phyloP scores from a whole-genome alignment of 2,113 vertebrate genomes.

The Rhynchopsitta pachyrhyncha region DNA sequence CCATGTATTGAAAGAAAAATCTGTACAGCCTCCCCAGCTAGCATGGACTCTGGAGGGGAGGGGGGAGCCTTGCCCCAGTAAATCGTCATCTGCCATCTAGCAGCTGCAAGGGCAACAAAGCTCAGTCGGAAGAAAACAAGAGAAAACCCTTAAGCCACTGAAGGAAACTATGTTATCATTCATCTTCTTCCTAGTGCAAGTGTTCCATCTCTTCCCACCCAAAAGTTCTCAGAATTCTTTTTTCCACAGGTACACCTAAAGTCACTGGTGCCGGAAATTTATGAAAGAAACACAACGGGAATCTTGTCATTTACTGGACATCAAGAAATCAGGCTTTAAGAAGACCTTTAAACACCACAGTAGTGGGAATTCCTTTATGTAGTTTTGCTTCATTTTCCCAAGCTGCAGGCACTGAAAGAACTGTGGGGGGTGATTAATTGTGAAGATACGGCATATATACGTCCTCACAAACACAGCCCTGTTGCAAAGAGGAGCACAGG shows the following conservation, averaged over 20 bases:
- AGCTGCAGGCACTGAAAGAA: background rate
- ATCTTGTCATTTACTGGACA: background rate
- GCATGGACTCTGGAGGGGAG: background rate
- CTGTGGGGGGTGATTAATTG: background rate
- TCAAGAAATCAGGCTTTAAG: background rate
- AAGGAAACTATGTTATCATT: background rate
- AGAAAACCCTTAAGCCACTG: background rate
- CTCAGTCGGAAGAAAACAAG: constrained; percentile 14
- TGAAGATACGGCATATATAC: background rate
- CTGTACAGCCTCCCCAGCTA: background rate
- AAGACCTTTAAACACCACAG: background rate
- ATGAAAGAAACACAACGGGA: background rate
- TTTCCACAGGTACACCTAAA: background rate
- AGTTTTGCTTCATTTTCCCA: background rate
- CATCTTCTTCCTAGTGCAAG: background rate
- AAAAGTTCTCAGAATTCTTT: background rate
- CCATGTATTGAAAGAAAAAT: background rate
- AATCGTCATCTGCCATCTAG: constrained; percentile 26
- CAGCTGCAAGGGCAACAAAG: constrained; percentile 57
- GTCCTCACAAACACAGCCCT: background rate
- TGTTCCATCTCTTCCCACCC: background rate
- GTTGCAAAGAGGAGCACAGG: background rate
- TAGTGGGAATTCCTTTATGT: background rate
- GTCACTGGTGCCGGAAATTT: background rate
- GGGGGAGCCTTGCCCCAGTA: background rate